Evolutionary conservation across 2,113 vertebrate species (phyloP), one percentile per base, ranked within the genome.

Genomic region (Genyomyrus donnyi): DNA sequence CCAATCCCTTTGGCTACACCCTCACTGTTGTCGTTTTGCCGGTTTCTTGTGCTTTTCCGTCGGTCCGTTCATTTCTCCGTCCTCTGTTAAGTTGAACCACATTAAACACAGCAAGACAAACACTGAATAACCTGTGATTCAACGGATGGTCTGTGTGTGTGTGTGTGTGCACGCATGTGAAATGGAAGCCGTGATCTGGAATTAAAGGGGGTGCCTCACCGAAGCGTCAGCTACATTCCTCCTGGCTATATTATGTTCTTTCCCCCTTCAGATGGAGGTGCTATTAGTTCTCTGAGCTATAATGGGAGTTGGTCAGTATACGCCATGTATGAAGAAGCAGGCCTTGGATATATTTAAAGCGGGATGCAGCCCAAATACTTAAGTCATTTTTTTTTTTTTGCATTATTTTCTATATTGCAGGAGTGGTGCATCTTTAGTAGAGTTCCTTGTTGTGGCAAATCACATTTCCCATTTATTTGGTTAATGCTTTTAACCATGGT

Each of bases 71-170:
- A 91, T 58, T 53, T 91, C 91, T 89, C 50, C 39, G 80, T 90
- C 74, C 87, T 92, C 91, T 92, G 91, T 91, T 80, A 53, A 49
- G 89, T 50, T 93, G 90, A 91, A 91, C 50, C 48, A 31, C 62
- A 87, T 87, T 92, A 93, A 92, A 92, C 85, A 90, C 90, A 90
- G 91, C 56, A 91, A 53, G 50, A 15, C 49, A 53, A 35, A 53
- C 74, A 19, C 85, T 53, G 85, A 35, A 35, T 35, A 87, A 8
- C 48, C 17, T 87, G 50, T 87, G n/a, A 53, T 52, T 27, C 62
- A 31, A 31, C 11, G 27, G 62, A 13, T 70, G n/a, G 58, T 66
- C n/a, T 52, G 27, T 85, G 2, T 48, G n/a, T 35, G 31, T 42
- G 85, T 35, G 46, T 50, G 84, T 5, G 39, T 83, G 31, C 7